These are phyloP conservation scores for Urocitellus parryii DNA, from an alignment of 2,113 vertebrate species.

Conservation along the genomic window DNA sequence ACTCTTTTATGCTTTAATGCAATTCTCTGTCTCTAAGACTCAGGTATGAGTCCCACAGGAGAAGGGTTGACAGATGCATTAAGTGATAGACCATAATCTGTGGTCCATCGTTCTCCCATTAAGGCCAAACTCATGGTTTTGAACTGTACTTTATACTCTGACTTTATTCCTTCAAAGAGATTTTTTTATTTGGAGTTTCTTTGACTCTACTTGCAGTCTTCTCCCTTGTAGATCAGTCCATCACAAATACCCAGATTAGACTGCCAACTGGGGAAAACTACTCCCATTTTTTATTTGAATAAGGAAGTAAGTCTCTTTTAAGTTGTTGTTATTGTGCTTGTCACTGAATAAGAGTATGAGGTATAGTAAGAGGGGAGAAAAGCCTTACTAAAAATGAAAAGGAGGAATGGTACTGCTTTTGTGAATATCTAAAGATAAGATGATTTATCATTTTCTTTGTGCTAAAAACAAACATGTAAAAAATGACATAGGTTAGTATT, in stretches of 20 bases:
- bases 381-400: neutral
- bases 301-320: neutral
- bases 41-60: constrained; percentile 12
- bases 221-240: neutral
- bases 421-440: neutral
- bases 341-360: neutral
- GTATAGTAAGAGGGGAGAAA: neutral
- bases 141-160: neutral
- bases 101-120: neutral
- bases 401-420: neutral
- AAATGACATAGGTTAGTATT: neutral
- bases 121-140: neutral
- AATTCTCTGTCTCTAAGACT: constrained; percentile 20
- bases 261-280: neutral
- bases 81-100: neutral
- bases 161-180: neutral
- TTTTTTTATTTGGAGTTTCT: neutral
- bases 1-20: neutral
- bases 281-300: neutral
- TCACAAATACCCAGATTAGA: neutral
- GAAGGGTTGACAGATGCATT: neutral
- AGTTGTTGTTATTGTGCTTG: neutral
- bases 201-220: neutral
- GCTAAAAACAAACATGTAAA: neutral
- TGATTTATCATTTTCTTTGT: neutral